Base-by-base conservation (phyloP, 2,797 vertebrate genomes). In the Oreochromis grahami region DNA sequence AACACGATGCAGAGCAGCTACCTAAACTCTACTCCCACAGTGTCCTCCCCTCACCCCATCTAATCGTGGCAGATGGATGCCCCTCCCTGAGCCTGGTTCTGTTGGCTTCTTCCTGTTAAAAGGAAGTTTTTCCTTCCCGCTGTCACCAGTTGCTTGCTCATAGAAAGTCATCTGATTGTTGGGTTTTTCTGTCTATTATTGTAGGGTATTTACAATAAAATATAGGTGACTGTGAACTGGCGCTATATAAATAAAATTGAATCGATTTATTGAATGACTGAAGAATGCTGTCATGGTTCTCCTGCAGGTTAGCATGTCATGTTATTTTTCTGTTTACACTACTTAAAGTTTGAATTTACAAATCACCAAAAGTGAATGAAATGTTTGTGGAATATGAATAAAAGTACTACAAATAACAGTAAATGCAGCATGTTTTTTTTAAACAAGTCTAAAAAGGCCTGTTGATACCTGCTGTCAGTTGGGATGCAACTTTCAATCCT, bases 351-450 rank as follows among this genome's bases (percentile, higher is more conserved):
- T 43, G 26, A 70, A 2, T 17, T 45, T 45, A 10, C 41, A 70
- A 29, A 1, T 29, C 3, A 17, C 21, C 3, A 0, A 29, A 19
- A 29, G 9, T 29, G 15, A 72, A 26, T 26, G 0, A 70, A 7
- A 45, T 26, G 21, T 45, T 29, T 2, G 1, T 70, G 65, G 4
- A 72, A 29, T 70, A 11, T 29, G 9, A 72, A 48, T 29, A 29
- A 48, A 48, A 48, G 41, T 45, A 26, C 21, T 3, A 45, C 21
- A 45, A 70, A 26, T 45, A 45, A 70, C 9, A 70, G 38, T 14
- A 70, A 70, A 70, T 70, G 8, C 21, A 68, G 38, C 2, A 1
- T 0, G 21, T 15, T 32, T 7, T 3, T 0, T 24, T 0, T 10
- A 60, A 34, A 45, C 14, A 45, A 60, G 21, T 26, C 21, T 45